Base-by-base conservation (phyloP, 2,797 vertebrate species). In the Ispidina picta region DNA sequence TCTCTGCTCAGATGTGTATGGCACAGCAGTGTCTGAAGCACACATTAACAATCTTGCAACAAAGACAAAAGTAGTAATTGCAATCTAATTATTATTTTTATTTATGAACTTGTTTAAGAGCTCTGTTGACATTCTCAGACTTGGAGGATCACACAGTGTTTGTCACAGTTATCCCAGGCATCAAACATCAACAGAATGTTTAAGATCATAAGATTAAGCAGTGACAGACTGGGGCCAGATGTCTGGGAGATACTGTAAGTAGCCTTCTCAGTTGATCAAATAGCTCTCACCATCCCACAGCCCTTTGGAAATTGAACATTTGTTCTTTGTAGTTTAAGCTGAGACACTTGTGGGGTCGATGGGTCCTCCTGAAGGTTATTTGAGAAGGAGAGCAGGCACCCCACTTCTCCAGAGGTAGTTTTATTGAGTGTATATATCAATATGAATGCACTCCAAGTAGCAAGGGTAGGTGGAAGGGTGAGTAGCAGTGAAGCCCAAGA, bases 201-300 rank as follows among this genome's bases (percentile, higher is more conserved):
- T 81, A 85, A 77, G 64, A 85, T 56, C 39, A 48, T 82, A 82
- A 83, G 92, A 92, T 93, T 95, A 94, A 92, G 91, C 76, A 94
- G 69, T 90, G 93, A 79, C 82, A 96, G 84, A 93, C 66, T 94
- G 89, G 82, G 92, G 39, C 89, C 96, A 96, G 92, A 96, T 96
- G 95, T 89, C 58, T 92, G 66, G 74, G 72, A 88, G 79, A 94
- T 94, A 54, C 22, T 12, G 0, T 62, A 76, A 87, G 94, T 88
- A 74, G 81, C 73, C 86, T 94, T 95, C 81, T 94, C 37, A 37
- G 68, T 64, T 73, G 87, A 92, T 93, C 74, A 64, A 64, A 77
- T 63, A 46, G 41, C 60, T 94, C 64, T 87, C 66, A n/a, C 66
- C 41, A 37, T 87, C 75, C 85, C 74, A 65, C 72, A 90, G 46